Evolutionary conservation across 1,140 invertebrate species (phyloP), one percentile per base, ranked within the genome.

Genomic region (Dufourea novaeangliae): DNA sequence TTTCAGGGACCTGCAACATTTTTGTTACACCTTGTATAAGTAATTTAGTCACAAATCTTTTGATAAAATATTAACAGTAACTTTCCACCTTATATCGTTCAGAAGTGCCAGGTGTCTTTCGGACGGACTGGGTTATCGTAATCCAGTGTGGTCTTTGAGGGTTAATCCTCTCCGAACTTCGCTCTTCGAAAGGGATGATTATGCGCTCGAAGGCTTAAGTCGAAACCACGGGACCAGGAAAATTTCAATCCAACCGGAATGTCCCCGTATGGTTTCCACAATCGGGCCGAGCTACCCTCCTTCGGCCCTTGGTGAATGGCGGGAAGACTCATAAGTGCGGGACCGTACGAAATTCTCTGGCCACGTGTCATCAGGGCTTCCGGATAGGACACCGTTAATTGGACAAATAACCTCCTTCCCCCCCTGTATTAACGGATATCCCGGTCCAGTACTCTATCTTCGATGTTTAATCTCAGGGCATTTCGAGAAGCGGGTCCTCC

Each of bases 381-480:
- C 14, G 14, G 34, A 14, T 20, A 0, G 10, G 17, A 29, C 22
- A 56, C 63, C 46, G 46, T 80, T 83, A 63, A 79, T 76, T 72
- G 50, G 61, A 63, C 67, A 72, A 83, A 76, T 79, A 80, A 83
- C 63, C 62, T 34, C 61, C 34, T 17, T n/a, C n/a, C n/a, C n/a
- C n/a, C 44, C 52, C 12, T 5, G n/a, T 34, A 46, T 71, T 46
- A 71, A 17, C 27, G 68, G 39, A 41, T n/a, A n/a, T n/a, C 22
- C 2, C 10, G 50, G 11, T 5, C 44, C 20, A n/a, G n/a, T n/a
- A 12, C 32, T 59, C 39, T 22, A 27, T 44, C 62, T 10, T 50
- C 32, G 32, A 70, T 39, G 39, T 50, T 59, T 41, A 66, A 20
- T 7, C 11, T 10, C n/a, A n/a, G 39, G 22, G 17, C 11, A 59